Percentiles rank a stretch among this genome's conserved stretches.
These are phyloP conservation scores for Magallana angulata DNA, from an alignment of 1,140 invertebrate genomes.

Conservation along the genomic window DNA sequence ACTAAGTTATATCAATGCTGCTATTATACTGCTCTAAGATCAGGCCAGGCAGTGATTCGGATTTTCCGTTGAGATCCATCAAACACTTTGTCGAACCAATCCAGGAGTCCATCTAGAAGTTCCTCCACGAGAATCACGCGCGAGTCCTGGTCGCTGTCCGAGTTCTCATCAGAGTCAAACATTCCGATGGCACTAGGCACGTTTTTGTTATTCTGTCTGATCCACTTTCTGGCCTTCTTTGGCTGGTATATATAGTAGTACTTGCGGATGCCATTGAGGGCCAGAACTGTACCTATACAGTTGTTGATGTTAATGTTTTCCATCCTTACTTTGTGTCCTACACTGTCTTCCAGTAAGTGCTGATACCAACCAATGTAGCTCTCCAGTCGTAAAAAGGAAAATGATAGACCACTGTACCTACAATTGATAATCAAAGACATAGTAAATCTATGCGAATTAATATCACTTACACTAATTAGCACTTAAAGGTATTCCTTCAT, in stretches of 20 bases:
- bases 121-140: conserved; percentile 83
- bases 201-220: conserved; percentile 54
- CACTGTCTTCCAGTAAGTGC: conserved; percentile 87
- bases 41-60: conserved; percentile 97
- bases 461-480: too few relatives aligned
- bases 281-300: conserved; percentile 97
- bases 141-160: conserved; percentile 56
- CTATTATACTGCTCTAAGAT: conserved; percentile 34
- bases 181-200: conserved; percentile 58
- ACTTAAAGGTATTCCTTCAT: too few relatives aligned
- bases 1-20: background rate
- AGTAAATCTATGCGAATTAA: background rate
- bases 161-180: conserved; percentile 62
- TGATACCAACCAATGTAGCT: conserved; percentile 95
- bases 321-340: conserved; percentile 81
- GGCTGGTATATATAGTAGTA: conserved; percentile 99
- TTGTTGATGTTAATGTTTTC: conserved; percentile 96
- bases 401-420: conserved; percentile 95
- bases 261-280: conserved; percentile 96
- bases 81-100: conserved; percentile 97
- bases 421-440: conserved; percentile 73
- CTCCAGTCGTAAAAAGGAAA: conserved; percentile 94
- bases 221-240: conserved; percentile 81
- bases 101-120: conserved; percentile 93
- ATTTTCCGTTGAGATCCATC: conserved; percentile 96